These are phyloP conservation scores for Eupithecia inturbata DNA, from an alignment of 2,888 invertebrate genomes.

Conservation along the genomic window DNA sequence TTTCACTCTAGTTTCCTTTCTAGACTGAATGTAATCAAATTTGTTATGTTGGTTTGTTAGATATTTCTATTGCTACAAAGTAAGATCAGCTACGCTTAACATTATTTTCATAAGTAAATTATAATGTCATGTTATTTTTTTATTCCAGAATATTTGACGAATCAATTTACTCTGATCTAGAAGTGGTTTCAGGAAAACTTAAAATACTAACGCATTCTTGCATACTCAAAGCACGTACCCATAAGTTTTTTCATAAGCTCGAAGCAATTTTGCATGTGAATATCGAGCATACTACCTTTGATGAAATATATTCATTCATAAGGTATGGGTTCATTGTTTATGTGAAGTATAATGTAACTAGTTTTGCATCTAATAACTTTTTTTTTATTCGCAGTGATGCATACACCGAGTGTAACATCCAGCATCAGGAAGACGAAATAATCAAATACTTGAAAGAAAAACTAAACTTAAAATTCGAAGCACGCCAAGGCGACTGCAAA, in stretches of 20 bases:
- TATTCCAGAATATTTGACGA: slow-evolving; percentile 85
- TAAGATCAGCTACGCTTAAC: not conserved
- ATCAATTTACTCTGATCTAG: slow-evolving; percentile 85
- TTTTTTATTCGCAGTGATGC: slow-evolving; percentile 69
- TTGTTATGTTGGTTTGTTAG: not conserved
- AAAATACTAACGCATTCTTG: slow-evolving; percentile 85
- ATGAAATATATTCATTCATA: slow-evolving; percentile 82
- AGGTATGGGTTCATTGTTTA: slow-evolving; percentile 58
- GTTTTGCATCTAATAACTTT: slow-evolving; percentile 10
- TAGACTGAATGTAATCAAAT: not conserved
- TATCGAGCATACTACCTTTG: slow-evolving; percentile 79
- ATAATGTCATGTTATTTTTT: slow-evolving; percentile 30
- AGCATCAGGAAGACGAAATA: slow-evolving; percentile 78
- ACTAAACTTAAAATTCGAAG: slow-evolving; percentile 52
- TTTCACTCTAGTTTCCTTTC: not conserved
- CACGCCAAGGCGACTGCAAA: slow-evolving; percentile 38
- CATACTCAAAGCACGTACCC: slow-evolving; percentile 84
- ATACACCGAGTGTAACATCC: slow-evolving; percentile 79
- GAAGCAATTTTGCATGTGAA: slow-evolving; percentile 80
- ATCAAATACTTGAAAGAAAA: slow-evolving; percentile 70
- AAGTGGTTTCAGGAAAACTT: slow-evolving; percentile 84
- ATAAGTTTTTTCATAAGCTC: slow-evolving; percentile 83
- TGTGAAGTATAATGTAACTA: slow-evolving; percentile 1
- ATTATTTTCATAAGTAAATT: slow-evolving; percentile 2
- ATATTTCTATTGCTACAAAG: not conserved